Base-by-base conservation (phyloP, 2,888 invertebrate species). In the Drosophila anomelani region DNA sequence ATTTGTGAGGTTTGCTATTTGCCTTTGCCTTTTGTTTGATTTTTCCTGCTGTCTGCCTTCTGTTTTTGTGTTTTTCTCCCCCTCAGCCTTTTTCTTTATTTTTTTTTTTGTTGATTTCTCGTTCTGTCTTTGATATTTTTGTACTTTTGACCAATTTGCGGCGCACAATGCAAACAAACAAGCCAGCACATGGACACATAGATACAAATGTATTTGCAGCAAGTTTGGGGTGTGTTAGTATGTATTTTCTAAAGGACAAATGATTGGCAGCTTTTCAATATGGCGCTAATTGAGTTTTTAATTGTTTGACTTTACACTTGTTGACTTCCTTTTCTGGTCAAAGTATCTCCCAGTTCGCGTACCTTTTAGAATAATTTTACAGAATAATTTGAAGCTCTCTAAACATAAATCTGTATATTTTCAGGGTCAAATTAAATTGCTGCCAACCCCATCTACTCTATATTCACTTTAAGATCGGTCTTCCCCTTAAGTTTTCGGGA, bases 261-360 rank as follows among this genome's bases (percentile, higher is more conserved):
- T 84, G 85, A 85, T 85, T 88, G 88, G 82, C 85, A 86, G 88
- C 82, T 79, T 84, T 85, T 82, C 86, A 85, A 88, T 80, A 81
- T 86, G 88, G 88, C 85, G 88, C 85, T 86, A 86, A 86, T 86
- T 86, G 85, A 88, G 85, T 86, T 86, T 86, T 88, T 86, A 88
- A 86, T 86, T 86, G 85, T 86, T 88, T 78, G 85, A 81, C 74
- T 83, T 83, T 77, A 73, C 83, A 85, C 85, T 83, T 82, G 72
- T 78, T 80, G 81, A 60, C 62, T 64, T 73, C 74, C 76, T 75
- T 75, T 78, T 70, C 51, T 3, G 38, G n/a, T 8, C 10, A 34
- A 32, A 23, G 32, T 17, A 41, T 41, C 39, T 34, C 5, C 12
- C 5, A 13, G 1, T 39, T 38, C 20, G 20, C 46, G 3, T 8